Evolutionary conservation across 2,888 invertebrate genomes (phyloP).

Genomic region (Drosophila infuscata): DNA sequence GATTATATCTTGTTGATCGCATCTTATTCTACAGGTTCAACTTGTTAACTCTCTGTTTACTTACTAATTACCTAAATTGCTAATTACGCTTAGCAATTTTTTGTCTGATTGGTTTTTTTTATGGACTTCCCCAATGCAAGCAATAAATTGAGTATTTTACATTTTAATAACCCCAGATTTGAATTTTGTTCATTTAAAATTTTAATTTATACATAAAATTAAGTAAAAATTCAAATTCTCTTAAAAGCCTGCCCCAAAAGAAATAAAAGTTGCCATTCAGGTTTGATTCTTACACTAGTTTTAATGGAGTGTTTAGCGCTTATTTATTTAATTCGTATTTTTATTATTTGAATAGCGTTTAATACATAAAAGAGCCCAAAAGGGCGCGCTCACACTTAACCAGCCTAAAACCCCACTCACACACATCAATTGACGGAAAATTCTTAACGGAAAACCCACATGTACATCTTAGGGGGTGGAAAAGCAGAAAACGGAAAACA

Average conservation of each 20-base stretch:
- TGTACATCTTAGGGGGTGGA: conserved; percentile 42
- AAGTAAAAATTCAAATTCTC: background rate
- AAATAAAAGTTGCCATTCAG: background rate
- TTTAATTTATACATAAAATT: background rate
- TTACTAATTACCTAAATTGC: background rate
- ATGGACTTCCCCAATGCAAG: background rate
- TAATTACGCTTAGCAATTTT: background rate
- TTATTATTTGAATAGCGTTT: background rate
- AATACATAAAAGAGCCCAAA: background rate
- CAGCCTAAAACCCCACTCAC: background rate
- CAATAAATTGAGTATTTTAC: background rate
- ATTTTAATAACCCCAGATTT: background rate
- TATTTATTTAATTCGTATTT: conserved; percentile 1
- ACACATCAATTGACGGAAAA: conserved; percentile 53
- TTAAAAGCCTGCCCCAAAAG: background rate
- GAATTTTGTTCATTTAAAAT: background rate
- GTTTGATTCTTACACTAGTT: background rate
- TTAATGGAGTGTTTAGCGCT: background rate
- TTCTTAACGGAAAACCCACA: conserved; percentile 68
- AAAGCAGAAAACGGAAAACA: background rate
- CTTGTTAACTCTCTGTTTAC: background rate
- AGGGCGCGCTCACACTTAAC: conserved; percentile 1
- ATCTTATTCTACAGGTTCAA: background rate
- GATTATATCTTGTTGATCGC: too few relatives aligned
- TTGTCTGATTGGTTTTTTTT: background rate